Conservation (phyloP, 2,113 vertebrate species). For the Colistium nudipinnis region DNA sequence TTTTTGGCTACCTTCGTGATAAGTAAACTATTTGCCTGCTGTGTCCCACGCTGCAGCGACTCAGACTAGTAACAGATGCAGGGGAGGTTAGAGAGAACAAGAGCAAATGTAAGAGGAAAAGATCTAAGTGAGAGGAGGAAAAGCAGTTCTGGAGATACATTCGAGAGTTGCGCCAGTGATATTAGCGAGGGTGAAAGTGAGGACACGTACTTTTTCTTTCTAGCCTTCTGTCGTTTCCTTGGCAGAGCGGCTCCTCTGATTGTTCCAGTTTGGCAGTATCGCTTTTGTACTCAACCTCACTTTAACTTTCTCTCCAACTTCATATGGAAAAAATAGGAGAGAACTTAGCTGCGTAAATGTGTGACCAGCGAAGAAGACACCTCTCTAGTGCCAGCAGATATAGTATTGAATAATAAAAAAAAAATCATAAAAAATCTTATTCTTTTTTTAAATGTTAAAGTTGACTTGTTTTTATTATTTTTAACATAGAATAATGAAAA, state of each 20-base stretch:
- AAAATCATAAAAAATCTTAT: too few species aligned
- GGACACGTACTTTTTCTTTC: constrained; percentile 75
- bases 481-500: too few species aligned
- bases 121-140: constrained; percentile 51
- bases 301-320: constrained; percentile 59
- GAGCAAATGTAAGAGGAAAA: constrained; percentile 34
- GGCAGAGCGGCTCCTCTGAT: constrained; percentile 67
- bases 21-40: constrained; percentile 21
- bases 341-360: constrained; percentile 63
- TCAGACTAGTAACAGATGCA: constrained; percentile 20
- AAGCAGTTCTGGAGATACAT: constrained; percentile 50
- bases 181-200: constrained; percentile 75
- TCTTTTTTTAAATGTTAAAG: too few species aligned
- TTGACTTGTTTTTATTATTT: too few species aligned
- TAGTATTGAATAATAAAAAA: constrained; percentile 17
- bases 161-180: constrained; percentile 60
- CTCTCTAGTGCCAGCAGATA: constrained; percentile 4
- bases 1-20: constrained; percentile 14
- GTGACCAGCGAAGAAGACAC: constrained; percentile 44
- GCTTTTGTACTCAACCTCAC: constrained; percentile 66
- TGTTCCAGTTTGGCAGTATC: constrained; percentile 75
- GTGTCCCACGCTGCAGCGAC: constrained; percentile 8
- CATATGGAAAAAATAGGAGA: constrained; percentile 67
- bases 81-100: constrained; percentile 26
- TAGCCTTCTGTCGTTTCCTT: constrained; percentile 72